phyloP scores from a whole-genome alignment of 2,113 vertebrate genomes.

The Brachionichthys hirsutus region DNA sequence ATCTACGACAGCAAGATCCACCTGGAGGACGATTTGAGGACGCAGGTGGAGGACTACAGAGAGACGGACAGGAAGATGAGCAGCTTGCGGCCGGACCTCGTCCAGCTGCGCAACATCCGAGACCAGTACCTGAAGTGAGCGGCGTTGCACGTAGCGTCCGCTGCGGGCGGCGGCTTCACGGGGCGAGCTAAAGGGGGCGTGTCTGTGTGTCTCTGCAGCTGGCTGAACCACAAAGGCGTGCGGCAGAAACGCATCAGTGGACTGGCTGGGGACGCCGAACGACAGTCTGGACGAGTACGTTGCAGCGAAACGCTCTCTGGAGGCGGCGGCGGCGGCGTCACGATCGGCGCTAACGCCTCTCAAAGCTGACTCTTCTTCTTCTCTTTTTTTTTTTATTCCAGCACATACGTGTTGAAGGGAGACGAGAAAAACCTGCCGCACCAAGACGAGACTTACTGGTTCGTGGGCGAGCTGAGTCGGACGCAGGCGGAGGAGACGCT shows the following conservation, averaged over 20 bases:
- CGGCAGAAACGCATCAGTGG: constrained; percentile 91
- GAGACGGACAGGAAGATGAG: constrained; percentile 97
- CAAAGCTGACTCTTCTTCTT: too few species aligned
- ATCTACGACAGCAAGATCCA: constrained; percentile 94
- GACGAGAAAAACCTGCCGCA: constrained; percentile 89
- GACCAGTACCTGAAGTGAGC: constrained; percentile 96
- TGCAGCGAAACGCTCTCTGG: constrained; percentile 10
- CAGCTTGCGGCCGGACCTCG: constrained; percentile 92
- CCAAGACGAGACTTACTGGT: constrained; percentile 94
- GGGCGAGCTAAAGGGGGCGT: too few species aligned
- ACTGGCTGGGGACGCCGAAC: constrained; percentile 92
- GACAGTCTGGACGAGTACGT: constrained; percentile 93
- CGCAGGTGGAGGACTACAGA: constrained; percentile 93
- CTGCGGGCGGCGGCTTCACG: too few species aligned
- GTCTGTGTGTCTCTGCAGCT: too few species aligned
- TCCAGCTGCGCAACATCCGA: constrained; percentile 93
- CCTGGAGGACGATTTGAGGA: constrained; percentile 91
- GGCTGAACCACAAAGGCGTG: constrained; percentile 96
- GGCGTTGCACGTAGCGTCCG: neutral
- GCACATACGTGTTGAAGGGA: constrained; percentile 88
- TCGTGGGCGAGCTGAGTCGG: constrained; percentile 92
- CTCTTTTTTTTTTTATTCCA: constrained; percentile 46
- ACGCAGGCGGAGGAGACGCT: constrained; percentile 93
- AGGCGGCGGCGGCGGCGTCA: too few species aligned
- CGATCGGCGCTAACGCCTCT: neutral